Percentiles rank a stretch among this genome's conserved stretches.
phyloP scores from a whole-genome alignment of 2,888 invertebrate genomes.

The Netelia fuscicornis region DNA sequence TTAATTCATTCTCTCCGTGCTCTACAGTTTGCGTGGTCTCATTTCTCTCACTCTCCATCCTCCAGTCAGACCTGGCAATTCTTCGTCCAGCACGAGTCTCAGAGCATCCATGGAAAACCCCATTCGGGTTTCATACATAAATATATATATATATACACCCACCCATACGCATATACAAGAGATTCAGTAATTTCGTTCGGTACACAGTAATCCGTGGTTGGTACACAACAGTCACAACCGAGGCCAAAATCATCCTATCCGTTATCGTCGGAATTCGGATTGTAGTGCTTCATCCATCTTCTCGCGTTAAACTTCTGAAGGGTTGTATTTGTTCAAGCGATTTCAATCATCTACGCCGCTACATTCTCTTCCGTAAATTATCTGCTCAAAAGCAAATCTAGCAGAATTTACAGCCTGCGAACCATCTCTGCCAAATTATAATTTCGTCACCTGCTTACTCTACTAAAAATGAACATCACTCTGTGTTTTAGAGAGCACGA shows the following conservation, averaged over 20 bases:
- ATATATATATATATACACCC: not conserved
- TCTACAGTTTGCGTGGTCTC: conserved; percentile 56
- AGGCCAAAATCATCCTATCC: conserved; percentile 2
- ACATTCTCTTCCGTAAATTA: too few species aligned
- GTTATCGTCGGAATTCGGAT: not conserved
- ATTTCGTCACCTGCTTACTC: too few species aligned
- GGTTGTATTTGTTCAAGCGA: not conserved
- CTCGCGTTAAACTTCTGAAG: not conserved
- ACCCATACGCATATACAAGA: conserved; percentile 9
- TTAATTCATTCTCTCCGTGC: conserved; percentile 73
- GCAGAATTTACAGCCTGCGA: too few species aligned
- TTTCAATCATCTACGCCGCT: not conserved
- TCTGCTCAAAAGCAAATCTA: too few species aligned
- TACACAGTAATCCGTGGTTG: conserved; percentile 21
- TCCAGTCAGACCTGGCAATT: conserved; percentile 42
- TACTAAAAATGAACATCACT: too few species aligned
- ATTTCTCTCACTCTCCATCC: conserved; percentile 31
- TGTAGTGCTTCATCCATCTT: not conserved
- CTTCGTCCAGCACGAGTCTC: conserved; percentile 42
- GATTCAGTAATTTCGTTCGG: conserved; percentile 26
- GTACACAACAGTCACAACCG: conserved; percentile 10
- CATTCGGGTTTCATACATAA: conserved; percentile 1
- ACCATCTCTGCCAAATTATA: too few species aligned
- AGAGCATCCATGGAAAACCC: conserved; percentile 33
- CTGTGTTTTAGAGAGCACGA: too few species aligned